Conservation (phyloP, 2,888 invertebrate species). For the Nomada lathburiana region DNA sequence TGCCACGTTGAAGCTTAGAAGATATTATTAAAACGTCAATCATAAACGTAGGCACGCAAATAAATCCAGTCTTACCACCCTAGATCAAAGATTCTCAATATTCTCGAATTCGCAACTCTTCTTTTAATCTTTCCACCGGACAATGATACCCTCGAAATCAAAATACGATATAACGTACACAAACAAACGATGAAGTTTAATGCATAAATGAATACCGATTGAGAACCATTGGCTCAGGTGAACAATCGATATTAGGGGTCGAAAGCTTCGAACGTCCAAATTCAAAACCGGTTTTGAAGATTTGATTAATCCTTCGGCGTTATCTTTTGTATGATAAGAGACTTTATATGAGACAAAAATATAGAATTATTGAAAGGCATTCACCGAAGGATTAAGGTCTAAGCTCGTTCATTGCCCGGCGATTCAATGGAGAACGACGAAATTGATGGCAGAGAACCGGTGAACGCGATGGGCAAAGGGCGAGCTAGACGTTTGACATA, state of each 20-base stretch:
- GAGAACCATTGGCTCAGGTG: background rate
- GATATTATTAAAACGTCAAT: background rate
- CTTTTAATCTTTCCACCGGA: background rate
- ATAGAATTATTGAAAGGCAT: background rate
- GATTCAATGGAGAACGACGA: background rate
- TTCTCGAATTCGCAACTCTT: background rate
- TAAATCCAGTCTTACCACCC: slow-evolving; percentile 15
- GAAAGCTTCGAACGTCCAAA: background rate
- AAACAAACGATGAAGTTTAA: too few relatives aligned
- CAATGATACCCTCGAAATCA: background rate
- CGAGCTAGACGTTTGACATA: slow-evolving; percentile 76
- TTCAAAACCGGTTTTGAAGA: background rate
- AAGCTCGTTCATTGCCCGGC: background rate
- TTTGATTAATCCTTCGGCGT: background rate
- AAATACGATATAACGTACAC: too few relatives aligned
- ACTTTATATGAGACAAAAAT: background rate
- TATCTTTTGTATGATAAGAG: background rate
- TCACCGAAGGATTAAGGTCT: background rate
- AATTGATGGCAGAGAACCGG: slow-evolving; percentile 16
- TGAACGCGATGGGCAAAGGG: slow-evolving; percentile 25
- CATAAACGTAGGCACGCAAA: background rate
- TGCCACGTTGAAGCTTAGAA: too few relatives aligned
- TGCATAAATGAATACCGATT: background rate
- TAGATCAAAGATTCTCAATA: background rate
- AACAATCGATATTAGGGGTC: background rate